Percentiles rank a stretch among this genome's conserved stretches.
Evolutionary conservation across 1,140 invertebrate genomes (phyloP).

Genomic region (Cyrtorhinus lividipennis): DNA sequence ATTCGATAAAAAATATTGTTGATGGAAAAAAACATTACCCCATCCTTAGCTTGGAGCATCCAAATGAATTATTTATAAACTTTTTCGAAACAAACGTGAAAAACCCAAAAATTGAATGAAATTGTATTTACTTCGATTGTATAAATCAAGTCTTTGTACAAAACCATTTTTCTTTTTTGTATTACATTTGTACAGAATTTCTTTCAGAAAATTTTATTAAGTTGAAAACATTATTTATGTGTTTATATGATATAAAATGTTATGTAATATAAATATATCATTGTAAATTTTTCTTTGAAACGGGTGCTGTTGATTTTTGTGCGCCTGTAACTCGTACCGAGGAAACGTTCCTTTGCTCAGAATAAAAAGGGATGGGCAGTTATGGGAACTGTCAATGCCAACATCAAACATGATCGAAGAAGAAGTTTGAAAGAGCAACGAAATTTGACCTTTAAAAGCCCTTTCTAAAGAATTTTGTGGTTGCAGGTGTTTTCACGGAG

Average conservation of each 20-base stretch:
- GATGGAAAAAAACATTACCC: neutral
- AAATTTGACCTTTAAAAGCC: no score
- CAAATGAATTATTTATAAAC: constrained; percentile 5
- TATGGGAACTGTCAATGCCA: no score
- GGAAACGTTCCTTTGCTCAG: no score
- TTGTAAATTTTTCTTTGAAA: constrained; percentile 20
- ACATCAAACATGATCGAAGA: no score
- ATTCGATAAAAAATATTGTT: neutral
- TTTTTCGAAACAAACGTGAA: neutral
- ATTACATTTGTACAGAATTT: constrained; percentile 10
- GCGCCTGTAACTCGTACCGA: no score
- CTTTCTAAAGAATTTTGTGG: no score
- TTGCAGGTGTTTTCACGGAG: no score
- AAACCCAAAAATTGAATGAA: neutral
- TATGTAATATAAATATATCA: constrained; percentile 18
- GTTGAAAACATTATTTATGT: constrained; percentile 22
- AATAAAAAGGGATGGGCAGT: no score
- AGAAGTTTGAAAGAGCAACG: no score
- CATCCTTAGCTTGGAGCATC: neutral
- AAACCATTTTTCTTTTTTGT: constrained; percentile 20
- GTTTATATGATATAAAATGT: constrained; percentile 22
- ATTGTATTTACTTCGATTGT: constrained; percentile 9
- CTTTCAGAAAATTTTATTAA: constrained; percentile 21
- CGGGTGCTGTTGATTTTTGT: neutral
- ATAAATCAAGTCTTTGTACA: constrained; percentile 16